phyloP scores from a whole-genome alignment of 2,888 invertebrate genomes.

The Amiota minor region DNA sequence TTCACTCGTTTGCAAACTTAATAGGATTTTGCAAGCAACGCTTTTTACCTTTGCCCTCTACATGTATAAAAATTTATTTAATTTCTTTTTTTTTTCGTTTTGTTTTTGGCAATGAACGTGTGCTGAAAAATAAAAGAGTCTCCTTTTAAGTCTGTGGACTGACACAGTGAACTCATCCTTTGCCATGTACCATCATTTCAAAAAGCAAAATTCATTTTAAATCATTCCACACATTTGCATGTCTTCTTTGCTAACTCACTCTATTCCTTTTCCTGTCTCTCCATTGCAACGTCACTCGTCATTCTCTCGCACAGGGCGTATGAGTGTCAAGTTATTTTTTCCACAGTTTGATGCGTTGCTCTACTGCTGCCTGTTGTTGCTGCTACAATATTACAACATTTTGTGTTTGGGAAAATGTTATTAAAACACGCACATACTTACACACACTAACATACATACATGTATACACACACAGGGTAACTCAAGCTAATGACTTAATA shows the following conservation, averaged over 20 bases:
- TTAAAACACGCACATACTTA: constrained; percentile 34
- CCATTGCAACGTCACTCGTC: too few species aligned
- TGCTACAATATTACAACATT: constrained; percentile 24
- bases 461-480: constrained; percentile 44
- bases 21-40: constrained; percentile 64
- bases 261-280: too few species aligned
- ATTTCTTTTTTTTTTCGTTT: constrained; percentile 31
- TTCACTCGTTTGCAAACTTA: constrained; percentile 69
- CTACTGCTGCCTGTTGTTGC: constrained; percentile 22
- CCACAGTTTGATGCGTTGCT: constrained; percentile 24
- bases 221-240: constrained; percentile 37
- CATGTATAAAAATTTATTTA: neutral
- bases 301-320: constrained; percentile 37
- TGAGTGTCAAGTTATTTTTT: constrained; percentile 31
- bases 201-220: constrained; percentile 61
- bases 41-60: constrained; percentile 35
- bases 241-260: neutral
- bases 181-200: constrained; percentile 56
- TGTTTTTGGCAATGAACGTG: constrained; percentile 34
- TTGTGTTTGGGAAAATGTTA: constrained; percentile 28
- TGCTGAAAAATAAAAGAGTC: neutral
- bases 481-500: constrained; percentile 67
- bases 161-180: constrained; percentile 51
- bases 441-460: constrained; percentile 28
- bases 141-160: constrained; percentile 24